Conservation (phyloP, 2,888 invertebrate genomes). For the Scrobipalpa atriplicella region DNA sequence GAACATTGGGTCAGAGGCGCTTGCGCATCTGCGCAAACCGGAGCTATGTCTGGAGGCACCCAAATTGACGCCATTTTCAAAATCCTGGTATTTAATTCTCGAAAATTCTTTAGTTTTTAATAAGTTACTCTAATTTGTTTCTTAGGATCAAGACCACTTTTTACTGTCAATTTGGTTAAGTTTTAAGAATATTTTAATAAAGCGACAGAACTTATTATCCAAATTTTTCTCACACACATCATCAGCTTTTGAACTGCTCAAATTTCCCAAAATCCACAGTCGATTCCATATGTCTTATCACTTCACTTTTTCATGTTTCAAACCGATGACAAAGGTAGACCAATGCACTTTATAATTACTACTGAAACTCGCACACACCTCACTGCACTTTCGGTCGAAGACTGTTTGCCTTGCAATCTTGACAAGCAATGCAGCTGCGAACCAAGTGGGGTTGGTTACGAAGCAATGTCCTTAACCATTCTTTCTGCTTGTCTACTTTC, state of each 20-base stretch:
- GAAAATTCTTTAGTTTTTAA: background rate
- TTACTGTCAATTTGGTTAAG: background rate
- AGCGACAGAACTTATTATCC: background rate
- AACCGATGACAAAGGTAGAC: background rate
- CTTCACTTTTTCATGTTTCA: background rate
- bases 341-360: background rate
- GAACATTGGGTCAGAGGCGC: constrained; percentile 83
- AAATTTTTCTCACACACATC: background rate
- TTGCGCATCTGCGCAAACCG: constrained; percentile 78
- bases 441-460: constrained; percentile 15
- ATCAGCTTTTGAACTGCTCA: background rate
- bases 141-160: background rate
- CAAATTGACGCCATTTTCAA: constrained; percentile 55
- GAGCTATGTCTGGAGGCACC: constrained; percentile 82
- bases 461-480: constrained; percentile 26
- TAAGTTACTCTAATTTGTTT: background rate
- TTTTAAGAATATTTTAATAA: background rate
- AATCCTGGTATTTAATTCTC: background rate
- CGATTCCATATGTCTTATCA: background rate
- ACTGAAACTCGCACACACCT: background rate
- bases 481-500: constrained; percentile 18
- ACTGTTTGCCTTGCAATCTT: background rate
- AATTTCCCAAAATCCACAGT: background rate
- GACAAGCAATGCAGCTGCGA: background rate
- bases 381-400: constrained; percentile 5